Conservation (phyloP, 2,888 invertebrate species). For the Drosophila peninsularis region DNA sequence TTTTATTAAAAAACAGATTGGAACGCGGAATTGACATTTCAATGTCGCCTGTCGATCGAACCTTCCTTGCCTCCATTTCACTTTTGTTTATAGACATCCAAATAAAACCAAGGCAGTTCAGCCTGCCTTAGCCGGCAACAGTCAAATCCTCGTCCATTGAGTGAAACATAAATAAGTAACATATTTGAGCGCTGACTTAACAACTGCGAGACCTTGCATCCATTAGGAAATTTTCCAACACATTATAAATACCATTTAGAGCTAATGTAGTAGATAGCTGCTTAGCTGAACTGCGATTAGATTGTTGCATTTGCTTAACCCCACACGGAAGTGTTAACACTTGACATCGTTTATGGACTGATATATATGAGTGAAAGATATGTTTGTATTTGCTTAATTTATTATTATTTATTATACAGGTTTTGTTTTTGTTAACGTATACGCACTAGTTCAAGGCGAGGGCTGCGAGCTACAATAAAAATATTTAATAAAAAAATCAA, state of each 20-base stretch:
- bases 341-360: conserved; percentile 7
- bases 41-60: too few species aligned
- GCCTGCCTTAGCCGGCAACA: not conserved
- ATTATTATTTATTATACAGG: conserved; percentile 24
- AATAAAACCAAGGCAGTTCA: not conserved
- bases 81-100: not conserved
- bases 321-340: conserved; percentile 34
- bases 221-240: conserved; percentile 10
- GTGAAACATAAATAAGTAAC: not conserved
- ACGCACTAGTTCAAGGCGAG: conserved; percentile 72
- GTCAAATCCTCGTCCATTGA: not conserved
- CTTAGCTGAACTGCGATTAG: conserved; percentile 17
- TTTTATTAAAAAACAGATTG: not conserved
- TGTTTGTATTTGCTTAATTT: conserved; percentile 9
- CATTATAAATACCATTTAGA: conserved; percentile 7
- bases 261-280: conserved; percentile 5
- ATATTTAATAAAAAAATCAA: conserved; percentile 11
- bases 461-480: conserved; percentile 20
- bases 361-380: conserved; percentile 19
- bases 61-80: not conserved
- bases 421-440: conserved; percentile 5
- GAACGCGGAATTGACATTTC: not conserved
- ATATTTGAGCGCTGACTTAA: conserved; percentile 1
- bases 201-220: conserved; percentile 14
- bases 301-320: conserved; percentile 12